Evolutionary conservation across 2,113 vertebrate species (phyloP).

Genomic region (Sinocyclocheilus anophthalmus): DNA sequence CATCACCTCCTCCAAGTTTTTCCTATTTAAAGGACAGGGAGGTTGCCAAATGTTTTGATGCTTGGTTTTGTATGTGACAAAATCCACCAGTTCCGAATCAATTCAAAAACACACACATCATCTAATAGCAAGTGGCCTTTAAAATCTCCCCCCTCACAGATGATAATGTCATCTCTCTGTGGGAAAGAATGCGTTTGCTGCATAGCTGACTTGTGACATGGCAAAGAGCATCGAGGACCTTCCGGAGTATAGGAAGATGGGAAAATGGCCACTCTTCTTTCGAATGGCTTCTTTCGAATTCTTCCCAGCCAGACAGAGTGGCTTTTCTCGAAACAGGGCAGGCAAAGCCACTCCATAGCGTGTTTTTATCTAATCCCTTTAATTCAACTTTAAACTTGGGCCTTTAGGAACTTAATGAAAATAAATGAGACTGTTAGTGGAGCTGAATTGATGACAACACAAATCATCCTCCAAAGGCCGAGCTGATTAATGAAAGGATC

Average conservation of each 20-base stretch:
- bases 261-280: conserved; percentile 25
- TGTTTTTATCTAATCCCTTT: conserved; percentile 30
- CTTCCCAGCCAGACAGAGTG: conserved; percentile 15
- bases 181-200: conserved; percentile 46
- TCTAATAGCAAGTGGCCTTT: conserved; percentile 21
- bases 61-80: background rate
- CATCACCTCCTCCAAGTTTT: background rate
- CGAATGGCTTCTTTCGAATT: background rate
- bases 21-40: background rate
- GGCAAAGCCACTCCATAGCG: background rate
- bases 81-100: background rate
- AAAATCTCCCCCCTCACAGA: conserved; percentile 17
- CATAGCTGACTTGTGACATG: conserved; percentile 40
- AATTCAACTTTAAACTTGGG: conserved; percentile 45
- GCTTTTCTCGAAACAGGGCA: conserved; percentile 26
- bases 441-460: conserved; percentile 30
- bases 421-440: conserved; percentile 31
- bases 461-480: conserved; percentile 33
- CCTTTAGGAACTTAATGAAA: conserved; percentile 42
- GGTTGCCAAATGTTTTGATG: conserved; percentile 20
- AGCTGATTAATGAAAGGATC: conserved; percentile 41
- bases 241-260: conserved; percentile 37
- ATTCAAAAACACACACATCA: conserved; percentile 24
- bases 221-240: conserved; percentile 38
- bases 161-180: conserved; percentile 35